Conservation (phyloP, 2,888 invertebrate genomes). For the Steromphala cineraria region DNA sequence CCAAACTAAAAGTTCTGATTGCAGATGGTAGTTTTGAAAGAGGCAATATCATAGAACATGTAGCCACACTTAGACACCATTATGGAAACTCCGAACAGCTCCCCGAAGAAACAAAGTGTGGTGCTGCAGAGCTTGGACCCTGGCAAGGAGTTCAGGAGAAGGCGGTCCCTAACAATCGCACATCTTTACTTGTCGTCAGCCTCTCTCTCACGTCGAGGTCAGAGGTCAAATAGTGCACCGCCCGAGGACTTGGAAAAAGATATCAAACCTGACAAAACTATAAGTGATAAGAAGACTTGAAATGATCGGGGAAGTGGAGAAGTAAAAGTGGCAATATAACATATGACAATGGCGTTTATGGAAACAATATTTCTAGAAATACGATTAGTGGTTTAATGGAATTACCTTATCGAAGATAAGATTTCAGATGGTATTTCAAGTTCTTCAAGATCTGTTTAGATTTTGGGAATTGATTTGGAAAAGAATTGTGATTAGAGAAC, state of each 20-base stretch:
- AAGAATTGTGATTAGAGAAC: too few species aligned
- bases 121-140: conserved; percentile 48
- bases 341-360: too few species aligned
- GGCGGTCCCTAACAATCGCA: conserved; percentile 54
- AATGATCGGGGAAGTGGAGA: background rate
- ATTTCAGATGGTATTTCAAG: too few species aligned
- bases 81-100: background rate
- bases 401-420: too few species aligned
- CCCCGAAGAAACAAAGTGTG: conserved; percentile 52
- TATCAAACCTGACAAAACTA: background rate
- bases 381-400: too few species aligned
- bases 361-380: too few species aligned
- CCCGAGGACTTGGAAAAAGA: background rate
- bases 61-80: background rate
- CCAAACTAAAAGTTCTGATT: background rate
- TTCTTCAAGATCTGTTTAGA: too few species aligned
- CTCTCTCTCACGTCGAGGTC: conserved; percentile 36
- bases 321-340: too few species aligned
- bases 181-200: conserved; percentile 62
- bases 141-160: conserved; percentile 26
- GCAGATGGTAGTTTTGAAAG: background rate
- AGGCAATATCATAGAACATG: background rate
- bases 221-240: background rate
- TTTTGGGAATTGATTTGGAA: too few species aligned
- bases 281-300: background rate